Conservation (phyloP, 2,888 invertebrate genomes). For the Andrena haemorrhoa region DNA sequence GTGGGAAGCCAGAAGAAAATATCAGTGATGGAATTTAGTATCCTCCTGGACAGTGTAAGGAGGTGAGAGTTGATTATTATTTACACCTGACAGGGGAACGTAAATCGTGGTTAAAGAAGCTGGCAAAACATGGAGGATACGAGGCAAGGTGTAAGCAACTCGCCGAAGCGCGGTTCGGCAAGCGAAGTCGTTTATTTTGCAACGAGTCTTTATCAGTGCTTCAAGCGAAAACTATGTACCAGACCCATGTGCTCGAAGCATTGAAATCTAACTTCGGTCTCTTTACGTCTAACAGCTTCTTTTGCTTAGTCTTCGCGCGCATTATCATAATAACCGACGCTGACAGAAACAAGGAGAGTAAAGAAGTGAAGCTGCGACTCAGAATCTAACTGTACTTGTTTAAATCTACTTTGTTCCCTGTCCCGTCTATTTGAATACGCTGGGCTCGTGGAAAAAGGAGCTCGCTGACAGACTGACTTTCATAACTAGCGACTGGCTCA, state of each 20-base stretch:
- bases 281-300: not conserved
- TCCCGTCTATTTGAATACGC: not conserved
- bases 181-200: slow-evolving; percentile 1
- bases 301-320: not conserved
- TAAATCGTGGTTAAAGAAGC: slow-evolving; percentile 69
- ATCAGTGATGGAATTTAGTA: slow-evolving; percentile 61
- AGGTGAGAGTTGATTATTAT: slow-evolving; percentile 75
- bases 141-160: slow-evolving; percentile 27
- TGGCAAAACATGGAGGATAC: slow-evolving; percentile 47
- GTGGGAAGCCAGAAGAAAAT: slow-evolving; percentile 43
- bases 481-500: slow-evolving; percentile 19
- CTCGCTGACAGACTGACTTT: not conserved
- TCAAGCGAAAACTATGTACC: not conserved
- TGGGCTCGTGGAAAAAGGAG: not conserved
- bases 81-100: slow-evolving; percentile 73
- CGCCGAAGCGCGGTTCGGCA: slow-evolving; percentile 26
- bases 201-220: not conserved
- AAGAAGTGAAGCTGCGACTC: not conserved
- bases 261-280: no score
- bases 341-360: not conserved
- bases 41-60: slow-evolving; percentile 23
- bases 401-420: not conserved
- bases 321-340: not conserved
- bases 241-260: no score
- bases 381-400: not conserved